These are phyloP conservation scores for Cataglyphis cursor DNA, from an alignment of 2,888 invertebrate species.

Conservation along the genomic window DNA sequence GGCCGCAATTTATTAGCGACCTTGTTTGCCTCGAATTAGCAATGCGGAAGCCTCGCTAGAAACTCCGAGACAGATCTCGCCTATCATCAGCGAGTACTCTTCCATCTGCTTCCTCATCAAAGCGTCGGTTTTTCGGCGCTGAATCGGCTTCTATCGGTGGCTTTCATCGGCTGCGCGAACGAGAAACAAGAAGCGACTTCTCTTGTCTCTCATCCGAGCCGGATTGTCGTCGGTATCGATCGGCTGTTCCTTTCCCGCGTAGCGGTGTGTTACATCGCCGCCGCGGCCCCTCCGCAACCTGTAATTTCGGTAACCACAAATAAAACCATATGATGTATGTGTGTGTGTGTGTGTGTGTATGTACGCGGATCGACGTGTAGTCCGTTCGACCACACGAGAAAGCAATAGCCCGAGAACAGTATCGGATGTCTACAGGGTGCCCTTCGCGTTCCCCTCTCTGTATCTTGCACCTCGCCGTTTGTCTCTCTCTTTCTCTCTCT, in stretches of 20 bases:
- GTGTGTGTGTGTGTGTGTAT: background rate
- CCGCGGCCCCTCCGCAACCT: slow-evolving; percentile 60
- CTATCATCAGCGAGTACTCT: slow-evolving; percentile 38
- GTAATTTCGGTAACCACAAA: slow-evolving; percentile 80
- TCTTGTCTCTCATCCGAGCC: slow-evolving; percentile 36
- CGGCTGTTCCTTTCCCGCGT: slow-evolving; percentile 35
- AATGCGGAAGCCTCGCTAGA: slow-evolving; percentile 35
- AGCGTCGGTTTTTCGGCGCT: slow-evolving; percentile 1
- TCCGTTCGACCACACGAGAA: slow-evolving; percentile 55
- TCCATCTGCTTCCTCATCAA: slow-evolving; percentile 4
- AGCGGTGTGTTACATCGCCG: slow-evolving; percentile 40
- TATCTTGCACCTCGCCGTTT: slow-evolving; percentile 3
- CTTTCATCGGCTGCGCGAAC: background rate
- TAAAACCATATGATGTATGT: slow-evolving; percentile 70
- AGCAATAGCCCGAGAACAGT: slow-evolving; percentile 65
- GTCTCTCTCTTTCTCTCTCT: slow-evolving; percentile 21
- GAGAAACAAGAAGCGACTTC: slow-evolving; percentile 23
- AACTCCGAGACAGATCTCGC: slow-evolving; percentile 28
- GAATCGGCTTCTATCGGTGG: slow-evolving; percentile 13
- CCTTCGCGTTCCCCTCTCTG: slow-evolving; percentile 64
- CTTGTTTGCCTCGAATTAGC: slow-evolving; percentile 14
- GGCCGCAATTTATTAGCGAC: background rate
- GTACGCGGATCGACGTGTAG: slow-evolving; percentile 28
- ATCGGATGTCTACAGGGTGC: slow-evolving; percentile 77
- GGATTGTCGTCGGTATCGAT: slow-evolving; percentile 52